These are phyloP conservation scores for Ochropleura plecta DNA, from an alignment of 2,888 invertebrate genomes.

Conservation along the genomic window DNA sequence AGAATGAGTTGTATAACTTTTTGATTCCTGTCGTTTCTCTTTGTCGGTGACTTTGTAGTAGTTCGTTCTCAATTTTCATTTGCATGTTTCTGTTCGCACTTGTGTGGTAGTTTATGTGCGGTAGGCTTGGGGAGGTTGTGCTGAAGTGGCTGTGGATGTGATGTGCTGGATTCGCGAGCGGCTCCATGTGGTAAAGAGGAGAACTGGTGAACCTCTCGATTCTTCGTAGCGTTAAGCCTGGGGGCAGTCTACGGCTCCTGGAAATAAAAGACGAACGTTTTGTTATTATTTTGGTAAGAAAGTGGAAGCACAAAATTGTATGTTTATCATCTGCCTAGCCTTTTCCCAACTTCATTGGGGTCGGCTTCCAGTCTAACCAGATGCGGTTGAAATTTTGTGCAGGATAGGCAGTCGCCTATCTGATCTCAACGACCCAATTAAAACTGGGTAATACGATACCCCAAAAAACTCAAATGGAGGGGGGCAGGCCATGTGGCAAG, in stretches of 20 bases:
- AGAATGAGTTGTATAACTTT: constrained; percentile 96
- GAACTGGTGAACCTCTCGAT: constrained; percentile 69
- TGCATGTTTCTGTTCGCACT: constrained; percentile 91
- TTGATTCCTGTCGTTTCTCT: constrained; percentile 96
- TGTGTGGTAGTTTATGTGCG: constrained; percentile 81
- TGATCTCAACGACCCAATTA: too few relatives aligned
- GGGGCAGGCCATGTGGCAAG: too few relatives aligned
- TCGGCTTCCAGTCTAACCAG: too few relatives aligned
- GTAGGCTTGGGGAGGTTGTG: constrained; percentile 75
- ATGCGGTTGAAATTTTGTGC: too few relatives aligned
- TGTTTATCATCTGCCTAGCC: too few relatives aligned
- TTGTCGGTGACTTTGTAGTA: constrained; percentile 95
- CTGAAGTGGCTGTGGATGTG: constrained; percentile 80
- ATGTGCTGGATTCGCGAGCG: constrained; percentile 76
- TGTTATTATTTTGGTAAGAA: neutral
- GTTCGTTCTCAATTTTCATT: constrained; percentile 93
- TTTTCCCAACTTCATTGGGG: too few relatives aligned
- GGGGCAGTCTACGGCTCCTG: constrained; percentile 85
- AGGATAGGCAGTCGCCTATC: too few relatives aligned
- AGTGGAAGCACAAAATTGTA: too few relatives aligned
- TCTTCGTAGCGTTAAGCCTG: constrained; percentile 63
- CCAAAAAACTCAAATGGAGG: too few relatives aligned
- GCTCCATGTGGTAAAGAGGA: constrained; percentile 81
- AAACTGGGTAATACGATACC: too few relatives aligned
- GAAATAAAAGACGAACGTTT: constrained; percentile 52